Conservation (phyloP, 53 echinoderm and acorn worm species). For the Arbacia lixula region DNA sequence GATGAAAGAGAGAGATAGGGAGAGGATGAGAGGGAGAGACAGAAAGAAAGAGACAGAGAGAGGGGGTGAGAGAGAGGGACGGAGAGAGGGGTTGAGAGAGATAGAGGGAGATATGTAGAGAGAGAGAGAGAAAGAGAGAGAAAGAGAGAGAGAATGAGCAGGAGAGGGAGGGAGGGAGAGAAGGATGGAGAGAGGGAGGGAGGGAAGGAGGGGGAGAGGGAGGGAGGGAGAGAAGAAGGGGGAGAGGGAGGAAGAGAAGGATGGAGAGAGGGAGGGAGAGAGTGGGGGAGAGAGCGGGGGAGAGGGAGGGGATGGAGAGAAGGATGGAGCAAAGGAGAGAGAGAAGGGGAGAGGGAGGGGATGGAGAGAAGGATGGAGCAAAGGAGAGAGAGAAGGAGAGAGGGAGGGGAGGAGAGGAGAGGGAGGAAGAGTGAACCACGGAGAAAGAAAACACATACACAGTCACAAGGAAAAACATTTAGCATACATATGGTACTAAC, state of each 20-base stretch:
- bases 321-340: neutral
- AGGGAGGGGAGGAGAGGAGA: no score
- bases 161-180: constrained; percentile 4
- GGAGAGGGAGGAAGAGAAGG: neutral
- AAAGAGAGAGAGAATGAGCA: neutral
- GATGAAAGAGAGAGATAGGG: neutral
- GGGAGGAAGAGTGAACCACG: no score
- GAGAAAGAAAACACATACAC: no score
- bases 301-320: neutral
- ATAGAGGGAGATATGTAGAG: neutral
- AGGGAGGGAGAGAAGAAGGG: constrained; percentile 5
- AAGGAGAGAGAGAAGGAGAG: neutral
- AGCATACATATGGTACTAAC: no score
- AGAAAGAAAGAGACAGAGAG: no score
- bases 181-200: neutral
- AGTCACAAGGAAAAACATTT: no score
- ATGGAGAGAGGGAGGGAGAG: neutral
- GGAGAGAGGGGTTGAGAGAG: neutral
- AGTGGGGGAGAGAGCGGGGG: neutral
- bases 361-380: neutral
- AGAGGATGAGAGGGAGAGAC: neutral
- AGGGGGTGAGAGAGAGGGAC: no score
- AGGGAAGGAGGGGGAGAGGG: neutral
- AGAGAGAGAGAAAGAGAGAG: neutral
- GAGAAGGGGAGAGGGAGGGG: neutral